Base-by-base conservation (phyloP, 2,113 vertebrate species). In the Parus major region DNA sequence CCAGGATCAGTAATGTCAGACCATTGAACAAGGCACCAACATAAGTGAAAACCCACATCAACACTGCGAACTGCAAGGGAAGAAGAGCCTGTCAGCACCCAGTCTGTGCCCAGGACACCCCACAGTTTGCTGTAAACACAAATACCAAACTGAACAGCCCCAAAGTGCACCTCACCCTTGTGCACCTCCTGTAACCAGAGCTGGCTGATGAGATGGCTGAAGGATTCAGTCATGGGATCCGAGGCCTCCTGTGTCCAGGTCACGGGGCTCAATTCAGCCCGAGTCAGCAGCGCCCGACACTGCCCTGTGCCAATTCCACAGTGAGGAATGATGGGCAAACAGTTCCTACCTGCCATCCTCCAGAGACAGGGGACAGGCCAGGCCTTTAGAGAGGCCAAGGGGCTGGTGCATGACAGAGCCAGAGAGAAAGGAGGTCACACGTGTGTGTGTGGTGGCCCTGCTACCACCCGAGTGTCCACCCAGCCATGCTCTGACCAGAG, bases 1-100 rank as follows among this genome's bases (percentile, higher is more conserved):
- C 98, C 94, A 99, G 97, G 93, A 99, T 99, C 92, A 99, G 97
- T 27, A 99, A 97, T 61, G 99, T 99, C 96, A 99, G 98, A 75
- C 99, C 99, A 93, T 99, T 99, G 97, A 99, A 99, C 98, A 99
- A 98, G 97, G 99, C 99, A 97, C 99, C 99, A 57, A 99, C 98
- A 27, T 99, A 99, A 66, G 99, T 99, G 96, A 99, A 98, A 36
- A 99, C 98, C 99, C 99, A 99, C 99, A 99, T 99, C 97, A 99
- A 90, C 92, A 99, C 98, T 20, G 99, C 99, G 82, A 99, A 99
- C 99, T 99, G 35, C 14, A 97, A 81, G 44, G 64, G 92, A 84
- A 53, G 86, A 89, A 59, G 75, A 90, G 61, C 42, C 3, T 0
- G 9, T 96, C 57, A 97, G 84, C 17, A 21, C 21, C 24, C 56